Evolutionary conservation across 2,113 vertebrate genomes (phyloP), one percentile per base, ranked within the genome.

Genomic region (Urocolius indicus): DNA sequence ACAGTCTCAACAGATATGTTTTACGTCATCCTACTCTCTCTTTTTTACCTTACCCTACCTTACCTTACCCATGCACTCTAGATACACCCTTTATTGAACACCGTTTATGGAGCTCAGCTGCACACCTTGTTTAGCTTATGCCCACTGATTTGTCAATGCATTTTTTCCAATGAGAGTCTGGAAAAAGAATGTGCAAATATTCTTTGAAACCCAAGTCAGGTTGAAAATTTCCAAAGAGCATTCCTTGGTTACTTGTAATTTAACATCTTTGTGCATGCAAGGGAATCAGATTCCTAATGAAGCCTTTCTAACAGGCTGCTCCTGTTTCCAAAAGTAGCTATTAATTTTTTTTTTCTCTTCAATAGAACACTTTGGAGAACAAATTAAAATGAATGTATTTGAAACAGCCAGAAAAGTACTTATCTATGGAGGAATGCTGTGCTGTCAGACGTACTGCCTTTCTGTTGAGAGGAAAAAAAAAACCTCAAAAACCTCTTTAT

Each of bases 151-250:
- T 93, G 58, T 83, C 73, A 95, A 77, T 57, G 68, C 49, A 62
- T 58, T 77, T 94, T 87, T 93, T 75, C 68, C 55, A 94, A 66
- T 27, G 21, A 63, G 49, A 83, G 67, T 54, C n/a, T 59, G 69
- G 73, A 79, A 91, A 91, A 93, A 94, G 65, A 92, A 92, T 55
- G 65, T 48, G 85, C 85, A 94, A 96, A 89, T 32, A 87, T 69
- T 34, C 41, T 91, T 36, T 81, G 66, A 94, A 96, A 96, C 38
- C 48, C 58, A 72, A 69, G 74, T 76, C 38, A 91, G 65, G 66
- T 77, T 90, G 75, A 92, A 96, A 95, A 95, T 90, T 83, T 65
- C 58, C 5, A 2, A 92, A 82, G 67, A 80, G 57, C 5, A 84
- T 51, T 63, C 34, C 34, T 61, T 34, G 29, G 65, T 94, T 93